These are phyloP conservation scores for Cyanocitta stelleri DNA, from an alignment of 2,113 vertebrate genomes.

Conservation along the genomic window DNA sequence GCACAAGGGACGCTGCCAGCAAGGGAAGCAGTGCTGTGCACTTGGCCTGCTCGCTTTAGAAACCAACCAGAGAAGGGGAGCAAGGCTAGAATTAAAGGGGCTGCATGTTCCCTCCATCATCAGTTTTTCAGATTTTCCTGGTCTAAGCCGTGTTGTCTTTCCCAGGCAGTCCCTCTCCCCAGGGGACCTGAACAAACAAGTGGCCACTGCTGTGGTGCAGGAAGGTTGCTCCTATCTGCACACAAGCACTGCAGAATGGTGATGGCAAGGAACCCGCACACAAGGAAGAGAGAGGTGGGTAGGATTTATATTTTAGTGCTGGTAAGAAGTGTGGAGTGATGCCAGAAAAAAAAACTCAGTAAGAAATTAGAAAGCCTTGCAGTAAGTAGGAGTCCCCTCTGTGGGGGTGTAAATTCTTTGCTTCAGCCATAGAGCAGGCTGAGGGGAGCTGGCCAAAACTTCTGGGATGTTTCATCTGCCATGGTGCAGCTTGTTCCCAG, in stretches of 20 bases:
- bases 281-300: neutral
- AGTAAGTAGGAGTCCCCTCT: neutral
- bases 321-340: neutral
- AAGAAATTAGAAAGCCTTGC: neutral
- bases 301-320: neutral
- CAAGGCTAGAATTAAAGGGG: neutral
- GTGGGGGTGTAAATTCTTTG: neutral
- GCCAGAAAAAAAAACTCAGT: neutral
- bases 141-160: neutral
- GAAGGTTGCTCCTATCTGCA: accelerated
- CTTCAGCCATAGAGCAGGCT: neutral
- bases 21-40: accelerated
- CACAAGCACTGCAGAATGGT: neutral
- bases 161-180: neutral
- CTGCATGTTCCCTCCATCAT: neutral
- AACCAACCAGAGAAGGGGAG: neutral
- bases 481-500: neutral
- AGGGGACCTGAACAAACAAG: neutral
- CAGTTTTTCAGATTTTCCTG: neutral
- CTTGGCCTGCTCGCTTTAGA: accelerated
- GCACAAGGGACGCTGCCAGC: neutral
- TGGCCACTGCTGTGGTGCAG: neutral
- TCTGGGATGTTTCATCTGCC: neutral
- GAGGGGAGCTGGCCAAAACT: neutral
- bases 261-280: accelerated